Base-by-base conservation (phyloP, 2,888 invertebrate genomes). In the Stratiomys singularior region DNA sequence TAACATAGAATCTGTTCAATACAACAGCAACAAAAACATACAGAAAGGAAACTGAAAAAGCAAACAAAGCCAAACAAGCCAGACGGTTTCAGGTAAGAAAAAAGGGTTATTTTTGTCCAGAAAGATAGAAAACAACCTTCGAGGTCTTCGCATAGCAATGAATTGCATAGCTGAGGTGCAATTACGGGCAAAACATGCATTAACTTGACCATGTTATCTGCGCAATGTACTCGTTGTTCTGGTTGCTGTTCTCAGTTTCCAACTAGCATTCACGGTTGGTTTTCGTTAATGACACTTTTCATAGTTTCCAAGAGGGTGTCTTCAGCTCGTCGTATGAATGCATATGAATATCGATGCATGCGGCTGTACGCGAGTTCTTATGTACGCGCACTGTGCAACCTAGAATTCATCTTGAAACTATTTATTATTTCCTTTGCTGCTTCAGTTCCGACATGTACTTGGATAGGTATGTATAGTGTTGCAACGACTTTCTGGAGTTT, bases 81-180 rank as follows among this genome's bases (percentile, higher is more conserved):
- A 11, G 30, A 64, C 64, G 11, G 2, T n/a, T n/a, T n/a, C n/a
- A n/a, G 64, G 15, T 1, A 28, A 28, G 28, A 28, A 64, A 15
- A 0, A 64, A 64, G 30, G 64, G 30, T 30, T n/a, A 27, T 28
- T 2, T 27, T 23, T 28, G 64, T 64, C 28, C 4, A 1, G 18
- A 27, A 0, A 28, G 30, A 64, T n/a, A 27, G 28, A 28, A 30
- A 64, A 27, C 64, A 64, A 15, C n/a, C 25, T 2, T 15, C 30
- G 28, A 28, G 11, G 0, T 30, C 52, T 52, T 52, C n/a, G 30
- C 64, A 69, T 21, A 44, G 47, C 69, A 69, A 69, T 47, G 47
- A 47, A 46, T 69, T 69, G 69, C 69, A 18, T 47, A 25, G 47
- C 25, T 46, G 21, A 46, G 44, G 47, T 69, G 69, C 25, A 69